Evolutionary conservation across 1,140 invertebrate species (phyloP).

Genomic region (Frieseomelitta varia): DNA sequence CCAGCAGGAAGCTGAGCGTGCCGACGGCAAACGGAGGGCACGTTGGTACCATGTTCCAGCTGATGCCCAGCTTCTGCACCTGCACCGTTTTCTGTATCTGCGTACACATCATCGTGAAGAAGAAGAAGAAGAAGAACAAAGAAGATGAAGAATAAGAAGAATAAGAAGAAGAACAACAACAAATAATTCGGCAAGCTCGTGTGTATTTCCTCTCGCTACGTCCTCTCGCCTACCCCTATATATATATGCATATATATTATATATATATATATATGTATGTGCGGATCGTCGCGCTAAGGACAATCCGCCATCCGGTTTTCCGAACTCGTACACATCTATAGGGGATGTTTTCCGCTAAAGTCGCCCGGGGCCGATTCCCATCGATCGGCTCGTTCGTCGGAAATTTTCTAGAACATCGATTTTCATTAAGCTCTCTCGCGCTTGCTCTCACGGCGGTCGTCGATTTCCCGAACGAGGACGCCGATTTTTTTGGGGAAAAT

Average conservation of each 20-base stretch:
- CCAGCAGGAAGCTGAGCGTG: slow-evolving; percentile 72
- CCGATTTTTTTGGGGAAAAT: background rate
- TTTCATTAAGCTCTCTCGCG: no score
- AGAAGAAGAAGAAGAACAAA: slow-evolving; percentile 1
- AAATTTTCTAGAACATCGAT: no score
- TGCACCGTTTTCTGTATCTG: slow-evolving; percentile 54
- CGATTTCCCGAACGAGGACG: background rate
- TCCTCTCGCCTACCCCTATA: slow-evolving; percentile 59
- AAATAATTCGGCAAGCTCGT: no score
- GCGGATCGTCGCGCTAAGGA: slow-evolving; percentile 59
- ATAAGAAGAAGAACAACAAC: slow-evolving; percentile 23
- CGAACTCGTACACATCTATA: slow-evolving; percentile 58
- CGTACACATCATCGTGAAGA: slow-evolving; percentile 33
- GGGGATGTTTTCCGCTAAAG: slow-evolving; percentile 45
- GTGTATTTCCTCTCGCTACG: slow-evolving; percentile 49
- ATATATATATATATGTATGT: background rate
- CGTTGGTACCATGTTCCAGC: slow-evolving; percentile 62
- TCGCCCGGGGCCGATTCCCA: slow-evolving; percentile 17
- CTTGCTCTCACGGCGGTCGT: no score
- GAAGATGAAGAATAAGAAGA: slow-evolving; percentile 36
- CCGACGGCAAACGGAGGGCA: slow-evolving; percentile 35
- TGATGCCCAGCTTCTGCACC: slow-evolving; percentile 68
- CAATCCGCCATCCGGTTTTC: slow-evolving; percentile 58
- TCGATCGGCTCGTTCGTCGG: no score
- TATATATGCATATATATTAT: no score